phyloP scores from a whole-genome alignment of 2,797 vertebrate genomes.

The Salarias fasciatus region DNA sequence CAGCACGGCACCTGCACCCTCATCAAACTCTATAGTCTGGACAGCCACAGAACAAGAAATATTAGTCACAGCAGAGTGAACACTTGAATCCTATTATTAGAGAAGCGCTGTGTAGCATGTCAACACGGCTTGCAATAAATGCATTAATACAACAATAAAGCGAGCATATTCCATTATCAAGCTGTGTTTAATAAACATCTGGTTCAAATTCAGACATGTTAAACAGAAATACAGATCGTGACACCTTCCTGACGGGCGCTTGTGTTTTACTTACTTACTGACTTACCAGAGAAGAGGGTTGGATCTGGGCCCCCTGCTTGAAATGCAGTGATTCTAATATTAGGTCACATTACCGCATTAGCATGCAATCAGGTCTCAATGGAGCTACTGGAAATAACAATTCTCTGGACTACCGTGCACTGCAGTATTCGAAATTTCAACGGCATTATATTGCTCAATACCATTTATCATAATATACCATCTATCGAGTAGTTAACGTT shows the following conservation, averaged over 20 bases:
- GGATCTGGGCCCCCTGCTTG: constrained; percentile 31
- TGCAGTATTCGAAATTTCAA: not conserved
- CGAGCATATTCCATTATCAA: too few species aligned
- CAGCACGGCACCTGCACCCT: constrained; percentile 93
- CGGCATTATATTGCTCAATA: too few species aligned
- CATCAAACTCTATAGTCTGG: constrained; percentile 96
- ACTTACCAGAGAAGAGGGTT: constrained; percentile 40
- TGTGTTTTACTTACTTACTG: constrained; percentile 32
- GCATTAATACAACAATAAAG: not conserved
- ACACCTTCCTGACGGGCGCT: constrained; percentile 24
- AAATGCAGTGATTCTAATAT: constrained; percentile 44
- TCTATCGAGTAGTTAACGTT: too few species aligned
- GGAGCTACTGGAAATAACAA: constrained; percentile 3
- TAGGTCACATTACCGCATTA: constrained; percentile 34
- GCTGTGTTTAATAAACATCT: too few species aligned
- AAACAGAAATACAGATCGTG: constrained; percentile 33
- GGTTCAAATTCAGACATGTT: not conserved
- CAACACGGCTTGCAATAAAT: constrained; percentile 8
- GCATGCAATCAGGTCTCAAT: constrained; percentile 24
- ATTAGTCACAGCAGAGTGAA: constrained; percentile 44
- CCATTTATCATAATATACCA: too few species aligned
- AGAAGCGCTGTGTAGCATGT: not conserved
- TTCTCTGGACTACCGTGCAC: not conserved
- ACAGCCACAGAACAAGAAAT: constrained; percentile 38
- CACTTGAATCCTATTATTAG: not conserved